Evolutionary conservation across 1,140 invertebrate genomes (phyloP).

Genomic region (Adelges cooleyi): DNA sequence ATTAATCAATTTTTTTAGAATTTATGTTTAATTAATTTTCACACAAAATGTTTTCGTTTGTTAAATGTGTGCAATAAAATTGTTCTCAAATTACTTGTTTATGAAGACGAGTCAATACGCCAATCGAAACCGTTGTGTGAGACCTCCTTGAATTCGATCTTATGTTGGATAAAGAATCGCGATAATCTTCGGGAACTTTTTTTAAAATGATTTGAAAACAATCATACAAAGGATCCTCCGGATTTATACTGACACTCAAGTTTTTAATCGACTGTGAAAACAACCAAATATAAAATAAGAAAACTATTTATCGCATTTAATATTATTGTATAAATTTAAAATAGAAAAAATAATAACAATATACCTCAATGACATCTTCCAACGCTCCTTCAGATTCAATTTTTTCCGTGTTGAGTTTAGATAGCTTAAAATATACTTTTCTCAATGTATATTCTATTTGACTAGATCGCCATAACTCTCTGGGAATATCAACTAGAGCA

Average conservation of each 20-base stretch:
- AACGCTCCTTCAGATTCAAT: constrained; percentile 92
- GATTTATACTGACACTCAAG: constrained; percentile 9
- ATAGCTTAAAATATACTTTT: constrained; percentile 89
- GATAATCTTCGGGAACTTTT: constrained; percentile 19
- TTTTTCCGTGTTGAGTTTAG: constrained; percentile 94
- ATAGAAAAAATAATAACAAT: constrained; percentile 17
- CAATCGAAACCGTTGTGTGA: constrained; percentile 6
- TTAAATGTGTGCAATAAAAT: no score
- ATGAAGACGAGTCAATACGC: constrained; percentile 11
- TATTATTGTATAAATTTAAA: not conserved
- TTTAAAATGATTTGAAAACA: constrained; percentile 24
- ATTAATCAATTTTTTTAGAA: no score
- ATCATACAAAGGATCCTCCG: not conserved
- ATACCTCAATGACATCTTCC: constrained; percentile 86
- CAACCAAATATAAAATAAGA: not conserved
- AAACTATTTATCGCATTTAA: not conserved
- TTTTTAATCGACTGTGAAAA: constrained; percentile 16
- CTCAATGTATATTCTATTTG: constrained; percentile 69
- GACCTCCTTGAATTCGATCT: constrained; percentile 10
- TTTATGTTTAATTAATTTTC: no score
- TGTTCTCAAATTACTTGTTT: constrained; percentile 20
- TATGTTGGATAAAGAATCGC: constrained; percentile 1
- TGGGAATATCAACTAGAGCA: constrained; percentile 89
- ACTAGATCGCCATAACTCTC: constrained; percentile 74
- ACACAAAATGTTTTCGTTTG: no score